phyloP scores from a whole-genome alignment of 2,888 invertebrate species.

The Kryphioiulus occultus region DNA sequence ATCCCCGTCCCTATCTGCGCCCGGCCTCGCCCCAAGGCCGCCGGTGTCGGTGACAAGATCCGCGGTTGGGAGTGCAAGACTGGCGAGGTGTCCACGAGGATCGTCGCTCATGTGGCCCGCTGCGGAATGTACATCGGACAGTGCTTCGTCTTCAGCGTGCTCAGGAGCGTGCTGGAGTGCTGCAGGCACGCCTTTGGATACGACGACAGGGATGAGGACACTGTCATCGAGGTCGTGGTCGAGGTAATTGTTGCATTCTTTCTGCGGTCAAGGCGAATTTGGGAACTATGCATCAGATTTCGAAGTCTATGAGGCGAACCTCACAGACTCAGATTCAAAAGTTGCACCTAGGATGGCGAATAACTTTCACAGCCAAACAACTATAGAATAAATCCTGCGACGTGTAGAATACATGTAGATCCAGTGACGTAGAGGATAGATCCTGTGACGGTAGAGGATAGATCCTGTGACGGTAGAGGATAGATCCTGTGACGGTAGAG shows the following conservation, averaged over 20 bases:
- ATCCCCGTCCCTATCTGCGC: constrained; percentile 24
- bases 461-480: too few relatives aligned
- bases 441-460: too few relatives aligned
- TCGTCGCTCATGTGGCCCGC: constrained; percentile 12
- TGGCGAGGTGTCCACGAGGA: not conserved
- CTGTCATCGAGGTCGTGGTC: not conserved
- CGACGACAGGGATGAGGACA: constrained; percentile 7
- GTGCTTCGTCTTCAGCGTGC: constrained; percentile 24
- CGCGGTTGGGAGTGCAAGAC: constrained; percentile 16
- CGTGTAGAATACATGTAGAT: too few relatives aligned
- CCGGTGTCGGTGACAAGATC: not conserved
- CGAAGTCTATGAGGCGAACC: too few relatives aligned
- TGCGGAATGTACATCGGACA: constrained; percentile 41
- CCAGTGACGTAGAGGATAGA: too few relatives aligned
- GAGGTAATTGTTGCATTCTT: not conserved
- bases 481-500: too few relatives aligned
- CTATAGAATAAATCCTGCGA: too few relatives aligned
- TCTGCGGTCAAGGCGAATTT: too few relatives aligned
- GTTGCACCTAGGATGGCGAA: too few relatives aligned
- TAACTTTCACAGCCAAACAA: too few relatives aligned
- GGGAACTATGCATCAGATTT: too few relatives aligned
- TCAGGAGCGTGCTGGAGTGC: constrained; percentile 22
- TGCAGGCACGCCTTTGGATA: constrained; percentile 30
- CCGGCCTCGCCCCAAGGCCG: not conserved
- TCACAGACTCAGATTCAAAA: too few relatives aligned